Evolutionary conservation across 2,888 invertebrate species (phyloP), one percentile per base, ranked within the genome.

Genomic region (Hybos culiciformis): DNA sequence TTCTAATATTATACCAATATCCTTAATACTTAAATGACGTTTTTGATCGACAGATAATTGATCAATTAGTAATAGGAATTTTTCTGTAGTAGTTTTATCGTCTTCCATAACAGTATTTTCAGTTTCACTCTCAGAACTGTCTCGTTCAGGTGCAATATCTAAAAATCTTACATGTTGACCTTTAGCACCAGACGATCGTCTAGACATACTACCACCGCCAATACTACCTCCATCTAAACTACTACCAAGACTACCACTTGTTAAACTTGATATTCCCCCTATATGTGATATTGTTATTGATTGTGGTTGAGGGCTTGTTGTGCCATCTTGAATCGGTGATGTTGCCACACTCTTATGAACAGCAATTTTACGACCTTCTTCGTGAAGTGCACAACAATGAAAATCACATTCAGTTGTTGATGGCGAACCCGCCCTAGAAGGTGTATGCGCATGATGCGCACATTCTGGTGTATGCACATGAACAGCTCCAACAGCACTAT

Each of bases 351-450:
- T 86, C 69, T 90, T 88, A 71, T 87, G 87, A 51, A 88, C 87
- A 51, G 88, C 87, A 60, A 91, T 90, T 61, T 86, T 80, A 48
- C 90, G 78, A 8, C 90, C 88, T 65, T 88, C 91, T 67, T 91
- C 90, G 74, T 92, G 92, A 56, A 92, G 72, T 51, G 91, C 86
- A 70, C 91, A 91, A 69, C 92, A 92, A 68, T 92, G 92, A 70
- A 92, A 92, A 71, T 92, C 92, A 72, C 92, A 92, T 68, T 91
- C 88, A 59, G 76, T 70, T 59, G 75, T 67, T 65, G 68, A 68
- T 56, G 72, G 80, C 56, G 77, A 74, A 42, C 79, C 79, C 50
- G 77, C 74, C 36, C 78, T 72, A 52, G 73, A 74, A 58, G 79
- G 78, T 64, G 78, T 78, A 66, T 81, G 84, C 54, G 71, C 74